These are phyloP conservation scores for Xanthia togata DNA, from an alignment of 2,888 invertebrate genomes.

Conservation along the genomic window DNA sequence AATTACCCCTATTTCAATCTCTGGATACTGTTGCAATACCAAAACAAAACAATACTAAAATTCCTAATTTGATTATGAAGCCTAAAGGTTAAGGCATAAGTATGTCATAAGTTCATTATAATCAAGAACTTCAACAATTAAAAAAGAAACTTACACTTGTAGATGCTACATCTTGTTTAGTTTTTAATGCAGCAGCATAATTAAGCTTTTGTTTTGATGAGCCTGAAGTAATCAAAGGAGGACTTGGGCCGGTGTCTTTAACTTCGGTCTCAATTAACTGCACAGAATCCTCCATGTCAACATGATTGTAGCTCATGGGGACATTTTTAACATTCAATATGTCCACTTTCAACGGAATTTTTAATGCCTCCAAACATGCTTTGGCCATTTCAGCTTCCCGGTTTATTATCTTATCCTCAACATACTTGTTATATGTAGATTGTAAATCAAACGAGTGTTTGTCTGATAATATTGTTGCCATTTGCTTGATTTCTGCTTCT, in stretches of 20 bases:
- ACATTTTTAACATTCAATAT: slow-evolving; percentile 79
- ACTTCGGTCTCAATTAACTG: slow-evolving; percentile 73
- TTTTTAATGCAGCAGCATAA: slow-evolving; percentile 84
- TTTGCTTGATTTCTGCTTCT: slow-evolving; percentile 87
- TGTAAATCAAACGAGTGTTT: slow-evolving; percentile 82
- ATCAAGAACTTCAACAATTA: background rate
- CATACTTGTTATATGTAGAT: slow-evolving; percentile 75
- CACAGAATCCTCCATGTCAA: slow-evolving; percentile 72
- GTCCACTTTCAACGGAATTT: slow-evolving; percentile 78
- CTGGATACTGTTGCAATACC: background rate
- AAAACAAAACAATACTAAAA: background rate
- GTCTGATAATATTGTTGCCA: slow-evolving; percentile 84
- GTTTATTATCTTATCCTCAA: slow-evolving; percentile 78
- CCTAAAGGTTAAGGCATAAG: background rate
- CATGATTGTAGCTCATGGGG: slow-evolving; percentile 74
- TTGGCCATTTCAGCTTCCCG: slow-evolving; percentile 84
- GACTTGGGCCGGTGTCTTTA: slow-evolving; percentile 76
- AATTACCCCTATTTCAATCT: no score
- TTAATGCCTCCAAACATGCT: slow-evolving; percentile 83
- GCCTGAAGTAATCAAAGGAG: slow-evolving; percentile 72
- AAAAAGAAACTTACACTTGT: slow-evolving; percentile 80
- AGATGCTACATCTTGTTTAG: slow-evolving; percentile 75
- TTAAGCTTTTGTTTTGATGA: slow-evolving; percentile 76
- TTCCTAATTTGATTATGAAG: background rate
- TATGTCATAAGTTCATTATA: background rate